Evolutionary conservation across 1,140 invertebrate genomes (phyloP).

Genomic region (Cephus cinctus): DNA sequence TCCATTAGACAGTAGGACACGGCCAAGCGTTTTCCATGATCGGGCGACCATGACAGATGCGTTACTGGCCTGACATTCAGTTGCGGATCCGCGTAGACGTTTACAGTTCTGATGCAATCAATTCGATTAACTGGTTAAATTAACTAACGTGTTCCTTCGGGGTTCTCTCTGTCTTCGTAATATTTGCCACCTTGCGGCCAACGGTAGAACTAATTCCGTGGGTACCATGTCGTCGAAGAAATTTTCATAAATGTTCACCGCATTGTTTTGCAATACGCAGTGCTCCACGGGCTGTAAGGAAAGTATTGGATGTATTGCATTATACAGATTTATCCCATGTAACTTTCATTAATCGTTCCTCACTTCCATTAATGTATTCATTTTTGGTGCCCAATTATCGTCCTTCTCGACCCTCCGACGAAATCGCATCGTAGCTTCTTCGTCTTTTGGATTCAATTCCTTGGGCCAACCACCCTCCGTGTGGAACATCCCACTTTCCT

Average conservation of each 20-base stretch:
- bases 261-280: slow-evolving; percentile 85
- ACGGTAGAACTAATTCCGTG: slow-evolving; percentile 60
- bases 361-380: slow-evolving; percentile 66
- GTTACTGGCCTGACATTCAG: slow-evolving; percentile 71
- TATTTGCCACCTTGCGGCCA: slow-evolving; percentile 39
- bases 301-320: slow-evolving; percentile 12
- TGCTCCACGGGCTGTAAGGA: slow-evolving; percentile 73
- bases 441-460: slow-evolving; percentile 85
- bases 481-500: slow-evolving; percentile 79
- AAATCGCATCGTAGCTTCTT: slow-evolving; percentile 82
- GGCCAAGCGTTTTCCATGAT: slow-evolving; percentile 77
- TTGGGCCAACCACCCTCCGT: slow-evolving; percentile 97
- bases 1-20: slow-evolving; percentile 81
- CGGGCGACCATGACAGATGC: slow-evolving; percentile 84
- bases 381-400: slow-evolving; percentile 81
- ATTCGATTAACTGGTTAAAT: too few relatives aligned
- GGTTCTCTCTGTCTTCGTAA: too few relatives aligned
- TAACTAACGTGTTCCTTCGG: too few relatives aligned
- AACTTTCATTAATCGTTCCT: too few relatives aligned
- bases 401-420: slow-evolving; percentile 93
- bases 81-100: slow-evolving; percentile 60
- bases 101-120: slow-evolving; percentile 40
- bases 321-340: slow-evolving; percentile 9
- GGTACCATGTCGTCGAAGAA: slow-evolving; percentile 73
- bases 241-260: slow-evolving; percentile 85